These are phyloP conservation scores for Calameuta pallipes DNA, from an alignment of 2,888 invertebrate species.

Conservation along the genomic window DNA sequence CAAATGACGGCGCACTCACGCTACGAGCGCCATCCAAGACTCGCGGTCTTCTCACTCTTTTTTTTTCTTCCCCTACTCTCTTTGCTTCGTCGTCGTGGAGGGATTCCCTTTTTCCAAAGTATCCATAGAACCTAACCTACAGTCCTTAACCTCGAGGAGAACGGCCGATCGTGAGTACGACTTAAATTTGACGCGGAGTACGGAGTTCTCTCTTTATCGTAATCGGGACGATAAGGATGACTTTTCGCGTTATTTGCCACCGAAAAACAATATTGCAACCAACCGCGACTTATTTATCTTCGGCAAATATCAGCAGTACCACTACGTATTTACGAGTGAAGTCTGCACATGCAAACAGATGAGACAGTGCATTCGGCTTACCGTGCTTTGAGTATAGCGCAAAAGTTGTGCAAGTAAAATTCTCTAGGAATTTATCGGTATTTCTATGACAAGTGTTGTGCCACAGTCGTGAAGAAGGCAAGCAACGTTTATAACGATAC, in stretches of 20 bases:
- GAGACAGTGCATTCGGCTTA: not conserved
- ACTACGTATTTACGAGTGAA: not conserved
- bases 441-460: not conserved
- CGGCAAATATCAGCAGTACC: not conserved
- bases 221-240: not conserved
- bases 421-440: not conserved
- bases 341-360: not conserved
- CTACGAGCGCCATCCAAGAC: constrained; percentile 29
- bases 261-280: not conserved
- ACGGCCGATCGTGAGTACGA: not conserved
- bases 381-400: not conserved
- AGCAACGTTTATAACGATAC: not conserved
- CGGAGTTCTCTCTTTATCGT: not conserved
- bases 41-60: not conserved
- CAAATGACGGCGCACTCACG: constrained; percentile 55
- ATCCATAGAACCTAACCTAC: not conserved
- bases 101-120: constrained; percentile 10
- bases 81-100: constrained; percentile 6
- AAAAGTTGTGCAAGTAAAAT: not conserved
- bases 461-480: not conserved
- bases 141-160: not conserved
- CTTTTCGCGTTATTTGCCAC: not conserved
- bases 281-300: not conserved
- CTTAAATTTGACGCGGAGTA: not conserved
- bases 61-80: not conserved